These are phyloP conservation scores for Montipora foliosa DNA, from an alignment of 64 coral and sea anemone species.

Conservation along the genomic window DNA sequence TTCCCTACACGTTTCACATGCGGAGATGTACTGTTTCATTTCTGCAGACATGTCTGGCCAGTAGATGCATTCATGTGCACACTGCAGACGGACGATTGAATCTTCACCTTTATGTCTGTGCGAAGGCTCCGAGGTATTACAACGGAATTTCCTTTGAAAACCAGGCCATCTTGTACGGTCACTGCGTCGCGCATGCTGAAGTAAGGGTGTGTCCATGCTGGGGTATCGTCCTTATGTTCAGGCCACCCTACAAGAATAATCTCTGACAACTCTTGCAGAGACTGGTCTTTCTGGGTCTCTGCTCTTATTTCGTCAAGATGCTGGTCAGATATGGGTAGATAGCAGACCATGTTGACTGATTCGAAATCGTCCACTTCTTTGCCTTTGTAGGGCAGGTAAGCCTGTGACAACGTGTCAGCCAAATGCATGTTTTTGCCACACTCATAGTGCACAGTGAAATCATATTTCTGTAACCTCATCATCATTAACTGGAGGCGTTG, in stretches of 20 bases:
- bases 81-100: neutral
- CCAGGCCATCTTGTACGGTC: too few relatives aligned
- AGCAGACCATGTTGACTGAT: too few relatives aligned
- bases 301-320: conserved; percentile 20
- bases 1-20: too few relatives aligned
- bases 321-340: conserved; percentile 26
- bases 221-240: neutral
- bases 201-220: neutral
- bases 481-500: conserved; percentile 6
- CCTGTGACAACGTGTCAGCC: neutral
- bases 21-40: too few relatives aligned
- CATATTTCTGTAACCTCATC: conserved; percentile 33
- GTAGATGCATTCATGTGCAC: too few relatives aligned
- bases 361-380: too few relatives aligned
- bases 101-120: conserved; percentile 1
- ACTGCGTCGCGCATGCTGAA: too few relatives aligned
- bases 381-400: conserved; percentile 6
- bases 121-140: conserved; percentile 42
- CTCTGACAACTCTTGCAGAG: conserved; percentile 5
- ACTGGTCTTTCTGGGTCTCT: conserved; percentile 30
- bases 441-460: conserved; percentile 1
- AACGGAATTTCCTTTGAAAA: too few relatives aligned
- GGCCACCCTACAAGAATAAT: neutral
- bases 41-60: too few relatives aligned
- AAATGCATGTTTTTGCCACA: conserved; percentile 52